Evolutionary conservation across 2,888 invertebrate genomes (phyloP).

Genomic region (Conops quadrifasciatus): DNA sequence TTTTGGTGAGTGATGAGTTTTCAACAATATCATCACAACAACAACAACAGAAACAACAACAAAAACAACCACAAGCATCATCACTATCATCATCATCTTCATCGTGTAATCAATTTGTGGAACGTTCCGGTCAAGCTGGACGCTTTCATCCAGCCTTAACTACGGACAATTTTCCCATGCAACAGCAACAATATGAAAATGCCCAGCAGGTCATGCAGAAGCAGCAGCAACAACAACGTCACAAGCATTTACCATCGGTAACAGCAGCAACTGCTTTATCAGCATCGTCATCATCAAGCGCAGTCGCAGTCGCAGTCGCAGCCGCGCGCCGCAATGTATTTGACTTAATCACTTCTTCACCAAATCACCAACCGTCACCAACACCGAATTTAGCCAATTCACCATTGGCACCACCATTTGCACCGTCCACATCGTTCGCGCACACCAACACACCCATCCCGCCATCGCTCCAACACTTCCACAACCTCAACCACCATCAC

Average conservation of each 20-base stretch:
- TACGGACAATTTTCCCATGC: constrained; percentile 39
- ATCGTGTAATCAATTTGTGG: constrained; percentile 38
- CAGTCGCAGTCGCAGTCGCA: constrained; percentile 42
- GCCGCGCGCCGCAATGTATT: constrained; percentile 51
- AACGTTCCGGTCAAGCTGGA: constrained; percentile 31
- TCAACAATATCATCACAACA: constrained; percentile 38
- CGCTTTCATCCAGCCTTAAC: constrained; percentile 33
- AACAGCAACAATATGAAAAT: constrained; percentile 38
- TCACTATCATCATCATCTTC: background rate
- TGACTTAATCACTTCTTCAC: constrained; percentile 41
- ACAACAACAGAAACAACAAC: constrained; percentile 27
- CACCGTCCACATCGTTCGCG: constrained; percentile 32
- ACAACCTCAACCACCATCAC: constrained; percentile 42
- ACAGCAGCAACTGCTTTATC: constrained; percentile 35
- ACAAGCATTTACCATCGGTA: constrained; percentile 40
- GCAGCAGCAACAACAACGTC: constrained; percentile 42
- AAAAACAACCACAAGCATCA: constrained; percentile 23
- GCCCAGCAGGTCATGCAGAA: constrained; percentile 43
- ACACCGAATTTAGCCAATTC: constrained; percentile 39
- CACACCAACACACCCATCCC: constrained; percentile 32
- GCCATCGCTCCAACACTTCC: constrained; percentile 45
- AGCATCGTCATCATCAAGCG: constrained; percentile 37
- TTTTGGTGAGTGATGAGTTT: constrained; percentile 56
- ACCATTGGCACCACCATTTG: constrained; percentile 35
- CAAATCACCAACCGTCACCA: constrained; percentile 39